Base-by-base conservation (phyloP, 2,113 vertebrate species). In the Psittacus erithacus region DNA sequence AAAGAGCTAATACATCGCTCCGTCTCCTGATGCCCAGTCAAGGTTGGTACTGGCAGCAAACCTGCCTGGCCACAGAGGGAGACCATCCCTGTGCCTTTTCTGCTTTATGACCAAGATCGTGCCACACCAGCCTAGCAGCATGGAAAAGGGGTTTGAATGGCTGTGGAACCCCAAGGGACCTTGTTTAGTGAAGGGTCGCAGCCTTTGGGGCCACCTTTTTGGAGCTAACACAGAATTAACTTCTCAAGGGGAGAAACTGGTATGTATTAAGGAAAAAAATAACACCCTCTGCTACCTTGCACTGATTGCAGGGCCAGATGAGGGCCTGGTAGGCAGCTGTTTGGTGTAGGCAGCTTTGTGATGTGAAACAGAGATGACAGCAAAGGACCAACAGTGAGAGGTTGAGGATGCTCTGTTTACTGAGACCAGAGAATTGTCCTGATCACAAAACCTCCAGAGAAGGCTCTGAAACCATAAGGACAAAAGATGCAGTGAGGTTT, bases 181-280 rank as follows among this genome's bases (percentile, higher is more conserved):
- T 90, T 92, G 76, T 82, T 91, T 83, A 74, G 49, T 10, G 28
- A 20, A 60, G 12, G 29, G 41, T 4, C 70, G 27, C 19, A 33
- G 8, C 47, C 64, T 91, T 83, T 65, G 52, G 71, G 82, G 49
- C 76, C 84, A 88, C 76, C 83, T 76, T 25, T 76, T 95, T 88
- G 92, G 83, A 95, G 91, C 80, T 35, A 89, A 47, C 8, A 28
- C 63, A 60, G 57, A 94, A 65, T 80, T 94, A 50, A 91, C 93
- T 93, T 85, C 88, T 94, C 86, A 82, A 73, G 93, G 79, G 70
- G 29, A 67, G 35, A 76, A 92, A 90, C 7, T 15, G 25, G 67
- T 70, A 19, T n/a, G 16, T 10, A 6, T 79, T 33, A 60, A 59
- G 43, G 49, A 24, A 23, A 50, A 73, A 71, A 67, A 18, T 25